phyloP scores from a whole-genome alignment of 2,888 invertebrate species.

The Beris morrisii region DNA sequence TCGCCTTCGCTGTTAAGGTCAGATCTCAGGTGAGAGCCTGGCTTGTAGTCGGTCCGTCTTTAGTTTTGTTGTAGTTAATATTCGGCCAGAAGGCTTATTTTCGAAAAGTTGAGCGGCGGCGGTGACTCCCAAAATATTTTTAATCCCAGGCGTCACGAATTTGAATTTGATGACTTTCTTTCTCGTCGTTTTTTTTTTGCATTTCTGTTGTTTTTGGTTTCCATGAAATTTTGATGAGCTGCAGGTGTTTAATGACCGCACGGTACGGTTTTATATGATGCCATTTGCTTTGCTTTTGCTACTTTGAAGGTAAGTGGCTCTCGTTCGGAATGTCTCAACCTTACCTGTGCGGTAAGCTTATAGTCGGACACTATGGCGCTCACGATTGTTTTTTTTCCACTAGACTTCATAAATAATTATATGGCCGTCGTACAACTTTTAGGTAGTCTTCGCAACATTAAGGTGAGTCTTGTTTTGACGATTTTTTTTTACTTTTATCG shows the following conservation, averaged over 20 bases:
- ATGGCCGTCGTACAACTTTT: no score
- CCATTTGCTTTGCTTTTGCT: conserved; percentile 21
- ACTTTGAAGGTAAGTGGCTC: conserved; percentile 26
- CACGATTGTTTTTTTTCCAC: no score
- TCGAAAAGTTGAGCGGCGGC: background rate
- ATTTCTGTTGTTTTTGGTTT: conserved; percentile 36
- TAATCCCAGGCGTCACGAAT: conserved; percentile 21
- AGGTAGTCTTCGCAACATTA: no score
- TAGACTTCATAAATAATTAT: no score
- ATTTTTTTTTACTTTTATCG: no score
- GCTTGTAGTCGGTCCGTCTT: conserved; percentile 18
- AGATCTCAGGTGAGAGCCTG: conserved; percentile 30
- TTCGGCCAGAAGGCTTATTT: conserved; percentile 6
- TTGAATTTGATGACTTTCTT: conserved; percentile 18
- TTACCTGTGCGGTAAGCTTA: no score
- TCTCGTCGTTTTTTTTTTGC: conserved; percentile 23
- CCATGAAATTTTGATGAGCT: conserved; percentile 39
- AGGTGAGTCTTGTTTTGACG: no score
- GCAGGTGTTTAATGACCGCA: conserved; percentile 38
- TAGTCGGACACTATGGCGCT: no score
- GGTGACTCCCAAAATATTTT: conserved; percentile 15
- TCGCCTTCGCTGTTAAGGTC: conserved; percentile 12
- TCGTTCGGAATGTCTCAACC: no score
- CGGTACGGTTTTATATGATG: conserved; percentile 27
- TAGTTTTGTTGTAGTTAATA: conserved; percentile 15